These are phyloP conservation scores for Oxytorus armatus DNA, from an alignment of 2,888 invertebrate species.

Conservation along the genomic window DNA sequence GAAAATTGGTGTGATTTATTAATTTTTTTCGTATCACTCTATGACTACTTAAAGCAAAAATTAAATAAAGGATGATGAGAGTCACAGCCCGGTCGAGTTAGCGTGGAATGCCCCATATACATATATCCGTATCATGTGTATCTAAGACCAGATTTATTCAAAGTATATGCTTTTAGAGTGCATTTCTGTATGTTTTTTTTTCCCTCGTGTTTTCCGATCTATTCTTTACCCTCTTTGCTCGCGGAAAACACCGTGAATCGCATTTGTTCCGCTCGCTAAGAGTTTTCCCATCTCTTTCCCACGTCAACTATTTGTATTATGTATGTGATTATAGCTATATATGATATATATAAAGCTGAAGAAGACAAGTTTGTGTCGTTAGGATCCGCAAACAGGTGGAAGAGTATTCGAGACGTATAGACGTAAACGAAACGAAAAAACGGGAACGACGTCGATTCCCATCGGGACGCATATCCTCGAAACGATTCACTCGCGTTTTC, in stretches of 20 bases:
- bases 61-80: too few species aligned
- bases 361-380: slow-evolving; percentile 52
- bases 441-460: slow-evolving; percentile 60
- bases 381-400: slow-evolving; percentile 17
- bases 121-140: too few species aligned
- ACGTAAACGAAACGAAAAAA: too few species aligned
- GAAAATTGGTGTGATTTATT: too few species aligned
- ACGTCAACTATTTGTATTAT: background rate
- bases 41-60: too few species aligned
- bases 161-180: background rate
- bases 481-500: slow-evolving; percentile 53
- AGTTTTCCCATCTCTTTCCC: slow-evolving; percentile 9
- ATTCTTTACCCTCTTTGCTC: background rate
- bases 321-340: background rate
- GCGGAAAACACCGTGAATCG: slow-evolving; percentile 28
- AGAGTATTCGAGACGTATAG: slow-evolving; percentile 28
- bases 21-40: too few species aligned
- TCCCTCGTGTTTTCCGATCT: background rate
- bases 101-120: too few species aligned
- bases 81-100: too few species aligned
- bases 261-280: slow-evolving; percentile 25
- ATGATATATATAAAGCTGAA: background rate
- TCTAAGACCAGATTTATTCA: too few species aligned
- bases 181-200: slow-evolving; percentile 10
- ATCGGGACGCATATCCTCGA: slow-evolving; percentile 48